Conservation (phyloP, 2,797 vertebrate species). For the Dermochelys coriacea region DNA sequence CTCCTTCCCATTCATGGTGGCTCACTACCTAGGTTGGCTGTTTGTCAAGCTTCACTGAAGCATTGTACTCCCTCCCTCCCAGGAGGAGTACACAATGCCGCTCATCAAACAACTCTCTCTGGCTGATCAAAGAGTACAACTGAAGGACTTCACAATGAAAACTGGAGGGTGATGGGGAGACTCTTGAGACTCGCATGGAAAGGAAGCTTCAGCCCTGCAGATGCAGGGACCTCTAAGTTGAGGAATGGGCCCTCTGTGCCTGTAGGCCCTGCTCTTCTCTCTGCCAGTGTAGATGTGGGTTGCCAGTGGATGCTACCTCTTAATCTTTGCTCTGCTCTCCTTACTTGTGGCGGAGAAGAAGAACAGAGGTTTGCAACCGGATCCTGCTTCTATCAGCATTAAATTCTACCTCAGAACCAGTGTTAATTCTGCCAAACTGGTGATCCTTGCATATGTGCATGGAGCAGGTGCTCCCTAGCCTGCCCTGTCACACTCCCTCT, state of each 20-base stretch:
- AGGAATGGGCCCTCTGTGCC: not conserved
- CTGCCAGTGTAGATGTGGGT: not conserved
- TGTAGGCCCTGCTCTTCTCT: rapidly evolving
- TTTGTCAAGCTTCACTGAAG: not conserved
- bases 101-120: not conserved
- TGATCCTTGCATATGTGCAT: not conserved
- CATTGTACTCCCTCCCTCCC: no score
- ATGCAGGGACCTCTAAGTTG: not conserved
- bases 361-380: not conserved
- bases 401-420: not conserved
- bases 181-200: not conserved
- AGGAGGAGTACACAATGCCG: not conserved
- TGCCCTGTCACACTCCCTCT: rapidly evolving
- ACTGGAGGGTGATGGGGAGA: not conserved
- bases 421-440: not conserved
- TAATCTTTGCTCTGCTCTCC: not conserved
- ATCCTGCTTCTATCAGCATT: not conserved
- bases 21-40: not conserved
- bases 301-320: not conserved
- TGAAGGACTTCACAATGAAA: not conserved
- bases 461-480: not conserved
- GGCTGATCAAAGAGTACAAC: not conserved
- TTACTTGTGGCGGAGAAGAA: not conserved
- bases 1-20: not conserved
- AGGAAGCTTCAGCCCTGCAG: not conserved